Base-by-base conservation (phyloP, 2,888 invertebrate genomes). In the Campoplex nolae region DNA sequence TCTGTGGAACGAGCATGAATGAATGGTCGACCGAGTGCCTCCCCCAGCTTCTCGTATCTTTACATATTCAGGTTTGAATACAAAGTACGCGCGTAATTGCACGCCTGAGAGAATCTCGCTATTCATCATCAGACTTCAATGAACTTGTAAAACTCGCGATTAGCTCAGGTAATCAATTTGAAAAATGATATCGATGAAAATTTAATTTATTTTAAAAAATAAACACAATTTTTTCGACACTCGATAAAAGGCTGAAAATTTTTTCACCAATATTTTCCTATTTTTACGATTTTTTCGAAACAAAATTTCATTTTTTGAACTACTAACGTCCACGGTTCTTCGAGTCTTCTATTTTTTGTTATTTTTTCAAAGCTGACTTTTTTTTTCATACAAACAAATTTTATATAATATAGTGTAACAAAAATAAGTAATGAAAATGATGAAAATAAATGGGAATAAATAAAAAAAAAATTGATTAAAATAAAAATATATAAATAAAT, bases 1-100 rank as follows among this genome's bases (percentile, higher is more conserved):
- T 42, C 35, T 23, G 58, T 54, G 16, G 28, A 73, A 6, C 38
- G 77, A 73, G 81, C 82, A 81, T 82, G 85, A 85, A 85, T 85
- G 85, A 85, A 74, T 45, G n/a, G 45, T 38, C 2, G 18, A 58
- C 42, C 18, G 13, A 23, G 0, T 0, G 38, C 38, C 38, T 38
- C 6, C 23, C 67, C 9, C n/a, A 74, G 48, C 51, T 68, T n/a
- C n/a, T 13, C 45, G 28, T n/a, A 81, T 73, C 56, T 77, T 2
- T 65, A 38, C 18, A 45, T 77, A 18, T 58, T 77, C 68, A 74
- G 16, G 74, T 38, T 11, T 35, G 32, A 45, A 45, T 38, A 51
- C 65, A 73, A n/a, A 48, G 9, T 45, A 68, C 51, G 8, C 13
- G 28, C 7, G 67, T 70, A 48, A 84, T 74, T 75, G 84, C 68